These are phyloP conservation scores for Daubentonia madagascariensis DNA, from an alignment of 2,113 vertebrate genomes.

Conservation along the genomic window DNA sequence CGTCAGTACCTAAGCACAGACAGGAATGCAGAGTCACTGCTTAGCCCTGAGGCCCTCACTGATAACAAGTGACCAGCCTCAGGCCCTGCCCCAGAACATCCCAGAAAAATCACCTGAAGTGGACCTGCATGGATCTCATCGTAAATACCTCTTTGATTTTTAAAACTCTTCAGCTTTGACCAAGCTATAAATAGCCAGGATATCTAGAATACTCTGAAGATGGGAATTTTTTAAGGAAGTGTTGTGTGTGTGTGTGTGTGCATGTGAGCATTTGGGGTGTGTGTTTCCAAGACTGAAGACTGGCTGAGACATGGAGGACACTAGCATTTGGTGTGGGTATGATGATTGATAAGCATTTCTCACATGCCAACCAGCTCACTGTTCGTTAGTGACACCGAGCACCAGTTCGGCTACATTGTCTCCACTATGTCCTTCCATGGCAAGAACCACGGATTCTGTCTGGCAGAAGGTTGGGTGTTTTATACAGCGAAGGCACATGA, in stretches of 20 bases:
- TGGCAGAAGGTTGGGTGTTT: neutral
- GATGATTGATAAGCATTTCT: neutral
- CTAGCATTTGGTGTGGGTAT: neutral
- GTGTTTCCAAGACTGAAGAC: neutral
- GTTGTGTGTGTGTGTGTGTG: neutral
- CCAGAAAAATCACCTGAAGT: neutral
- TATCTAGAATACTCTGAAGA: neutral
- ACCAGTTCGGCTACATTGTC: rapidly evolving
- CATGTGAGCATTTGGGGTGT: neutral
- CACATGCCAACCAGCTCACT: neutral
- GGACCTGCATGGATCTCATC: neutral
- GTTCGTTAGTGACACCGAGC: neutral
- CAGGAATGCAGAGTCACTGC: neutral
- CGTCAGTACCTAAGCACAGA: neutral
- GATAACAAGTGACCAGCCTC: neutral
- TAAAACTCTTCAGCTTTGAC: neutral
- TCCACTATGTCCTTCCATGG: neutral
- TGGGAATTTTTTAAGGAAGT: neutral
- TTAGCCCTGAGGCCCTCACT: neutral
- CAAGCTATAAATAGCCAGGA: neutral
- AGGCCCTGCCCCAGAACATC: neutral
- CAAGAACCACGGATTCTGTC: neutral
- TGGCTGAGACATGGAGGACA: neutral
- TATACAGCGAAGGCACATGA: neutral
- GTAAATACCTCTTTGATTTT: neutral